phyloP scores from a whole-genome alignment of 1,140 invertebrate genomes.

The Zaprionus davidi region DNA sequence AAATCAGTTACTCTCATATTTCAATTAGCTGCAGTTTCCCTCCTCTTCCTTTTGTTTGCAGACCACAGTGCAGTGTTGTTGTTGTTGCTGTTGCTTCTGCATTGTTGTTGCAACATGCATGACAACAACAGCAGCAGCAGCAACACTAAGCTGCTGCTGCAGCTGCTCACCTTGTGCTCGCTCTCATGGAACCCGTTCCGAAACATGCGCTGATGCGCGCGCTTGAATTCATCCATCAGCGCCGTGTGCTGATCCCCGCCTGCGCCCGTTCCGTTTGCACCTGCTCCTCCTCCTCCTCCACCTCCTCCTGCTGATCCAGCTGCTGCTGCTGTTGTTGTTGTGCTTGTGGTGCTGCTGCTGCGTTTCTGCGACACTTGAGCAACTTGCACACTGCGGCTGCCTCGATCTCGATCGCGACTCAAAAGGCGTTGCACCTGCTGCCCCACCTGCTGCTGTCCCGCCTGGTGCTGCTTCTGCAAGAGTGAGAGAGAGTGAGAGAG shows the following conservation, averaged over 20 bases:
- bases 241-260: conserved; percentile 89
- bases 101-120: conserved; percentile 36
- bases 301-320: not conserved
- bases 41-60: conserved; percentile 11
- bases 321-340: not conserved
- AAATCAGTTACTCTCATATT: not conserved
- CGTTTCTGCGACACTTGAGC: conserved; percentile 65
- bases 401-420: conserved; percentile 11
- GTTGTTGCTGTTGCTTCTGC: not conserved
- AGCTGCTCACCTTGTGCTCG: conserved; percentile 79
- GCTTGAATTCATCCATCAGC: conserved; percentile 94
- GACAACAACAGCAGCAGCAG: conserved; percentile 33
- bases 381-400: conserved; percentile 33
- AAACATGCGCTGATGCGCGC: conserved; percentile 93
- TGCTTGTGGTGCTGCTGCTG: conserved; percentile 37
- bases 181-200: conserved; percentile 85
- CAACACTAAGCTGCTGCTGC: conserved; percentile 13
- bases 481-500: not conserved
- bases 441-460: conserved; percentile 17
- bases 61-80: conserved; percentile 22
- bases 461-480: conserved; percentile 25
- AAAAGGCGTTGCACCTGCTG: conserved; percentile 13
- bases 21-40: not conserved
- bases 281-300: conserved; percentile 13
- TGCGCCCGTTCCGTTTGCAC: conserved; percentile 40